A percentile compares a stretch with the other conserved stretches of the same genome.
phyloP scores from a whole-genome alignment of 2,797 vertebrate genomes.

The Pantherophis alleghaniensis region DNA sequence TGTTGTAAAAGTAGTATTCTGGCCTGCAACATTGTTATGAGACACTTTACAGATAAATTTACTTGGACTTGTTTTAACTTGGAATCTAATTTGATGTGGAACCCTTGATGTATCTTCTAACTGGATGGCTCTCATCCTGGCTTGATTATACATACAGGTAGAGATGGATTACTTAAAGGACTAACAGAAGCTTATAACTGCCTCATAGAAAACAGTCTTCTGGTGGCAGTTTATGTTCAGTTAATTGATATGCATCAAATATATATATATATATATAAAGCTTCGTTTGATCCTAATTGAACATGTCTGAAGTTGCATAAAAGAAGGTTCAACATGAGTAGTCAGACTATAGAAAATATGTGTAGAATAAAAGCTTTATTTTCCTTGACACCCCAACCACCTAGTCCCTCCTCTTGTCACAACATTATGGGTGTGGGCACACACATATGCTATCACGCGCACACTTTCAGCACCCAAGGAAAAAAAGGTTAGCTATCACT shows the following conservation, averaged over 20 bases:
- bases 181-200: not conserved
- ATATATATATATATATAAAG: not conserved
- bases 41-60: not conserved
- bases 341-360: not conserved
- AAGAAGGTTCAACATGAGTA: not conserved
- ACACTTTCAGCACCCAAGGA: too few relatives aligned
- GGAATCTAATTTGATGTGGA: not conserved
- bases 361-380: not conserved
- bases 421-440: too few relatives aligned
- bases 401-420: not conserved
- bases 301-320: not conserved
- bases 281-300: not conserved
- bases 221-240: not conserved
- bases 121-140: not conserved
- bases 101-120: not conserved
- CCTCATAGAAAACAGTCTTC: not conserved
- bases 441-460: too few relatives aligned
- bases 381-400: not conserved
- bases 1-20: not conserved
- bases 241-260: not conserved
- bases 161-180: not conserved
- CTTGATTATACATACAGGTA: not conserved
- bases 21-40: not conserved
- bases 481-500: too few relatives aligned
- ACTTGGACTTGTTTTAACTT: not conserved